A percentile compares a stretch with the other conserved stretches of the same genome.
phyloP scores from a whole-genome alignment of 2,888 invertebrate genomes.

The Tromatobia lineatoria region DNA sequence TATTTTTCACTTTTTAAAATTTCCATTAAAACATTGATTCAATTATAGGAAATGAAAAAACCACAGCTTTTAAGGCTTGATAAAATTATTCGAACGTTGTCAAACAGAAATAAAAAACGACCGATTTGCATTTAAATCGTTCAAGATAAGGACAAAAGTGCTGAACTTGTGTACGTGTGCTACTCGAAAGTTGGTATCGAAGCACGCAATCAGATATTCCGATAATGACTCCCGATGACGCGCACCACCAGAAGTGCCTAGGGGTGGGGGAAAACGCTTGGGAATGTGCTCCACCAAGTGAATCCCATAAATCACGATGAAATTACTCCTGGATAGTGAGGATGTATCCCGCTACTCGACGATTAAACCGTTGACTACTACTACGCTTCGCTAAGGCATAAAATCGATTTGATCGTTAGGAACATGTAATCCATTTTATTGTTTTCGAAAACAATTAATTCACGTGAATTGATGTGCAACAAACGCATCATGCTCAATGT shows the following conservation, averaged over 20 bases:
- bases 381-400: constrained; percentile 18
- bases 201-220: constrained; percentile 51
- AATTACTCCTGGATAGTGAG: constrained; percentile 43
- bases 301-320: constrained; percentile 51
- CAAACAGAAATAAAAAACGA: not conserved
- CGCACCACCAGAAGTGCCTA: constrained; percentile 4
- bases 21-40: not conserved
- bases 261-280: not conserved
- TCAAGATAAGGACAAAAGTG: constrained; percentile 24
- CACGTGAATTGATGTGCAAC: not conserved
- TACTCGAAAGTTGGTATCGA: not conserved
- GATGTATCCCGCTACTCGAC: constrained; percentile 11
- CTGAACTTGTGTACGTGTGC: not conserved
- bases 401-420: constrained; percentile 23
- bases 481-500: not conserved
- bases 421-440: not conserved
- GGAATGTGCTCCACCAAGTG: not conserved
- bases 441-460: not conserved
- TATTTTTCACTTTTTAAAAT: not conserved
- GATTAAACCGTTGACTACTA: not conserved
- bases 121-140: constrained; percentile 5
- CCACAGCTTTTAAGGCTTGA: not conserved
- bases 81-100: not conserved
- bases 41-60: constrained; percentile 18
- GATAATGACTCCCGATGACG: constrained; percentile 51